A percentile compares a stretch with the other conserved stretches of the same genome.
These are phyloP conservation scores for Seriola dumerili DNA, from an alignment of 2,113 vertebrate genomes.

Conservation along the genomic window DNA sequence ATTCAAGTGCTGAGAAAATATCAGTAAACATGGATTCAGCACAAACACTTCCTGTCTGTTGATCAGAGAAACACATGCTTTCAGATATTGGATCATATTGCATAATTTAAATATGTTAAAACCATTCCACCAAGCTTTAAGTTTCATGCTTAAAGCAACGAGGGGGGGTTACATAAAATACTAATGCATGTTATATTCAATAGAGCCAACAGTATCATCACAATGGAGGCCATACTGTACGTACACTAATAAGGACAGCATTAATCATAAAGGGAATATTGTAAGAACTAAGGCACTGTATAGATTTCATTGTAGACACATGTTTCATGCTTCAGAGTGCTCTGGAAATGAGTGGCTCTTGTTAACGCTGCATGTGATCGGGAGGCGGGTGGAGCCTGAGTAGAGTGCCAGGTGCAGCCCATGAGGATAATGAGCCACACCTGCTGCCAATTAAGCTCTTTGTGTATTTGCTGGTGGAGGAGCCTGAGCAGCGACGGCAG, in stretches of 20 bases:
- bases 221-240: too few species aligned
- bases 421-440: neutral
- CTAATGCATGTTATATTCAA: neutral
- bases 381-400: neutral
- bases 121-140: neutral
- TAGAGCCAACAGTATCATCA: neutral
- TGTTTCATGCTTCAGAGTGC: neutral
- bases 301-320: neutral
- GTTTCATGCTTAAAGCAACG: neutral
- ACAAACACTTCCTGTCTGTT: neutral
- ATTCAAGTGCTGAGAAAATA: too few species aligned
- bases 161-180: neutral
- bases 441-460: conserved; percentile 27
- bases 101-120: neutral
- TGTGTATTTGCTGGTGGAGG: neutral
- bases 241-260: neutral
- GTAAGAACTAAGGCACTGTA: neutral
- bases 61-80: neutral
- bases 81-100: neutral
- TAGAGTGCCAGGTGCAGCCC: conserved; percentile 37
- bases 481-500: neutral
- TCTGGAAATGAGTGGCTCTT: neutral
- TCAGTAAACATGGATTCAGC: too few species aligned
- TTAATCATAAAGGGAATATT: neutral
- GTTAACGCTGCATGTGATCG: too few species aligned